Conservation (phyloP, 2,888 invertebrate genomes). For the Nemotelus nigrinus region DNA sequence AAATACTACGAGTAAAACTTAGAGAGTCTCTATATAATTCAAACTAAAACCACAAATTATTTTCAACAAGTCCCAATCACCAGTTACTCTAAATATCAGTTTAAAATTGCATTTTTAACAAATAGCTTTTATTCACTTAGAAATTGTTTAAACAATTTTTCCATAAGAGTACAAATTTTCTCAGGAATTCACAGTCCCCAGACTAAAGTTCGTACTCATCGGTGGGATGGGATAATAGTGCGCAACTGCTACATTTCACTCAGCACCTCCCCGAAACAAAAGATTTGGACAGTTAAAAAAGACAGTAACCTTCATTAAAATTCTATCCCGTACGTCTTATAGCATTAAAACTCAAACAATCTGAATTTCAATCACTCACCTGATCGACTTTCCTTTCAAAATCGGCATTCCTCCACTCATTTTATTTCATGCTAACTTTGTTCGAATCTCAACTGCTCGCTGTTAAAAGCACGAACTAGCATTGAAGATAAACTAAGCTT, state of each 20-base stretch:
- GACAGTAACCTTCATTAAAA: slow-evolving; percentile 16
- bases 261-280: slow-evolving; percentile 5
- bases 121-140: too few species aligned
- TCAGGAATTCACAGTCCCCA: too few species aligned
- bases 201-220: too few species aligned
- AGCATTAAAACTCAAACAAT: not conserved
- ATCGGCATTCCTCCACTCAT: slow-evolving; percentile 39
- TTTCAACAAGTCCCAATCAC: too few species aligned
- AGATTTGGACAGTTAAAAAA: slow-evolving; percentile 40
- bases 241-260: not conserved
- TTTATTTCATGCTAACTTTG: slow-evolving; percentile 17
- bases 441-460: not conserved
- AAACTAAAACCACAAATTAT: too few species aligned
- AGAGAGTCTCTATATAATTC: too few species aligned
- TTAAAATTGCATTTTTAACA: too few species aligned
- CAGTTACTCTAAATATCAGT: too few species aligned
- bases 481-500: not conserved
- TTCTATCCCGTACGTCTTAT: not conserved
- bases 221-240: too few species aligned
- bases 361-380: slow-evolving; percentile 7
- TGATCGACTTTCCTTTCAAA: slow-evolving; percentile 12
- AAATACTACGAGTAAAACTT: too few species aligned
- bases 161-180: too few species aligned
- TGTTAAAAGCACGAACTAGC: not conserved
- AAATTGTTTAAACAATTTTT: too few species aligned